Conservation (phyloP, 2,797 vertebrate genomes). For the Malurus leucopterus region DNA sequence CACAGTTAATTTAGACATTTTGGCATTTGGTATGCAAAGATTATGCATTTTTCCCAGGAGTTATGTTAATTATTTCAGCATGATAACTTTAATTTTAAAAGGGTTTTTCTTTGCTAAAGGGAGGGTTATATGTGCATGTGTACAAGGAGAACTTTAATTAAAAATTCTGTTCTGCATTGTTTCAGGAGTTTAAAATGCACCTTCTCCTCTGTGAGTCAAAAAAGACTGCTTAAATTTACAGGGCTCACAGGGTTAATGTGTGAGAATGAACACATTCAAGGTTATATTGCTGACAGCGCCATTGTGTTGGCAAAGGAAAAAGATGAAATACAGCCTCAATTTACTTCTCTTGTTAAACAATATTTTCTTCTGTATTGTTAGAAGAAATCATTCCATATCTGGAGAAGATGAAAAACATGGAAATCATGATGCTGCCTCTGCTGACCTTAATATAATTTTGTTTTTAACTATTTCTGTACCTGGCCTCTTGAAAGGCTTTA, state of each 20-base stretch:
- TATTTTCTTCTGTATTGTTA: neutral
- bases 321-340: neutral
- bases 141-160: conserved; percentile 12
- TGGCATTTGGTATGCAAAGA: conserved; percentile 30
- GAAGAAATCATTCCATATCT: neutral
- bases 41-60: conserved; percentile 33
- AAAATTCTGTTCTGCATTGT: neutral
- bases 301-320: neutral
- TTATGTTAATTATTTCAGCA: conserved; percentile 38
- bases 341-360: neutral
- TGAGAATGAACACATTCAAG: neutral
- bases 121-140: neutral
- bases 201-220: neutral
- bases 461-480: neutral
- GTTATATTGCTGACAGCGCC: neutral
- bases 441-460: neutral
- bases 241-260: conserved; percentile 4
- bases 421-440: neutral
- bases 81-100: conserved; percentile 34
- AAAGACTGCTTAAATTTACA: neutral
- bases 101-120: conserved; percentile 3
- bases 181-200: conserved; percentile 9
- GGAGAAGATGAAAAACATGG: neutral
- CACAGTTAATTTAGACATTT: conserved; percentile 11
- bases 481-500: neutral